Conservation (phyloP, 2,888 invertebrate species). For the Ennomos quercinarius region DNA sequence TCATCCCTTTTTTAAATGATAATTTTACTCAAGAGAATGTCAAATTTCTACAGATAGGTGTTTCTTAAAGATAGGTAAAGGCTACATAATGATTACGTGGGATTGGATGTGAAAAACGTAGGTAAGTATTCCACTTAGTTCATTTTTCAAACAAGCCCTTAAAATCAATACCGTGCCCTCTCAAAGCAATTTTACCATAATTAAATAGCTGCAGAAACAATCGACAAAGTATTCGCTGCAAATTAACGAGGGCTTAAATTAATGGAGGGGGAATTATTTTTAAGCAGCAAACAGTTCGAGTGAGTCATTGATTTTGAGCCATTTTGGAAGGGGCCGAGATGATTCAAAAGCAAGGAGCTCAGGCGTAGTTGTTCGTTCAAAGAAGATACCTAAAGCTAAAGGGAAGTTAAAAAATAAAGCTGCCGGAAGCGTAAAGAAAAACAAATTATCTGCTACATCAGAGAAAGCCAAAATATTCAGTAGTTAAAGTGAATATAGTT, state of each 20-base stretch:
- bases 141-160: slow-evolving; percentile 2
- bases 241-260: slow-evolving; percentile 62
- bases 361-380: too few relatives aligned
- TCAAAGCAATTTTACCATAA: slow-evolving; percentile 25
- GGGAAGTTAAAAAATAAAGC: too few relatives aligned
- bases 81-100: too few relatives aligned
- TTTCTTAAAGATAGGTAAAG: too few relatives aligned
- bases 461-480: too few relatives aligned
- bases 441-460: too few relatives aligned
- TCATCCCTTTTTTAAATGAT: too few relatives aligned
- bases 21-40: too few relatives aligned
- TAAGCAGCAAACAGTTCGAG: slow-evolving; percentile 52
- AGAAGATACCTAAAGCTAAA: too few relatives aligned
- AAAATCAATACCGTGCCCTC: slow-evolving; percentile 22
- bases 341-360: slow-evolving; percentile 14
- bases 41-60: too few relatives aligned
- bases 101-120: neutral
- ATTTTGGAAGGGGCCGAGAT: slow-evolving; percentile 37
- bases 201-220: slow-evolving; percentile 56
- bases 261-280: slow-evolving; percentile 72
- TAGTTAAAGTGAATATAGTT: too few relatives aligned
- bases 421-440: too few relatives aligned
- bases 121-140: neutral
- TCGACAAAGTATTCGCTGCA: slow-evolving; percentile 58
- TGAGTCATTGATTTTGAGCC: slow-evolving; percentile 64